Base-by-base conservation (phyloP, 2,888 invertebrate species). In the Nysson spinosus region DNA sequence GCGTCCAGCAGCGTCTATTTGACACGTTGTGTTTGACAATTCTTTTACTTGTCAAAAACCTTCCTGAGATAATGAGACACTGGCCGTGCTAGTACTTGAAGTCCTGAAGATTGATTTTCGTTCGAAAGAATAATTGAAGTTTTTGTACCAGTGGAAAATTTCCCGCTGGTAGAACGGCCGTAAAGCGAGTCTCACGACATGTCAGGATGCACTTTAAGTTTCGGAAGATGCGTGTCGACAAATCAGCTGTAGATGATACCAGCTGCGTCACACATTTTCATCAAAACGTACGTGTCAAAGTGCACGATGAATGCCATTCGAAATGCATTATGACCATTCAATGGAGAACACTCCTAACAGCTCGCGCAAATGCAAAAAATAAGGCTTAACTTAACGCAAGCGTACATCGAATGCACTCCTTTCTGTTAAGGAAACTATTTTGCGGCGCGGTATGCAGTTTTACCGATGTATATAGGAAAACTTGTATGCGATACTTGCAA, bases 1-100 rank as follows among this genome's bases (percentile, higher is more conserved):
- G 87, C 86, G 86, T 81, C 85, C 55, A 74, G 57, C 68, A 74
- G 80, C 80, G 82, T 84, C 79, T 75, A 64, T 64, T 73, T 73
- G 75, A 73, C 75, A 73, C 77, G 61, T 60, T 54, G 50, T 50
- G 54, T 63, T 60, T 62, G 69, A 69, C 44, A 52, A 51, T 37
- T 40, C 22, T 46, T 9, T 30, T 14, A 39, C 16, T 52, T 39
- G 35, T 58, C 54, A 30, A 24, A 51, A 34, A 51, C 34, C 32
- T 26, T 28, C 40, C 14, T 44, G 42, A 60, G 46, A 46, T 30
- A 5, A 55, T 58, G 14, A 50, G 19, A 39, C 14, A 20, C n/a
- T n/a, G n/a, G n/a, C 30, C 28, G 16, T n/a, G 5, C n/a, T 4
- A 3, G 3, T 4, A n/a, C n/a, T 30, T 5, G 16, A 6, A 7